phyloP scores from a whole-genome alignment of 2,797 vertebrate genomes.

The Silurus aristotelis region DNA sequence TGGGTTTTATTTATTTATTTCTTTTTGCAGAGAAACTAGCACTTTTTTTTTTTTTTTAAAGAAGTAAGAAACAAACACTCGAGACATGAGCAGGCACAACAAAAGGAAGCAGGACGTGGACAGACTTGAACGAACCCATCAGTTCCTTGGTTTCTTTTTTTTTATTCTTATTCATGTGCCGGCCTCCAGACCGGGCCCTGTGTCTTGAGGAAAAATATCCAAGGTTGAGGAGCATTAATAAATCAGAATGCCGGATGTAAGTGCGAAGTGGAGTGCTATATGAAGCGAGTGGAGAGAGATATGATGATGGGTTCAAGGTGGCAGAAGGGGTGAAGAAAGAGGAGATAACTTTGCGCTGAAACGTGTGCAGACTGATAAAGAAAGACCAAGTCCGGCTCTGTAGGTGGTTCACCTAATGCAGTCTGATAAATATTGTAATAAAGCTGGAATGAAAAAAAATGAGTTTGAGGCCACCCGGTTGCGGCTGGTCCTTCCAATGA shows the following conservation, averaged over 20 bases:
- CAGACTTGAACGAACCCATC: background rate
- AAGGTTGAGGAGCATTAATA: conserved; percentile 44
- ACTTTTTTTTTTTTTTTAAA: background rate
- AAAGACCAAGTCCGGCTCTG: conserved; percentile 68
- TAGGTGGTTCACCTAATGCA: conserved; percentile 71
- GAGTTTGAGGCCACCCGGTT: background rate
- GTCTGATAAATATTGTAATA: conserved; percentile 77
- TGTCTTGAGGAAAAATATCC: conserved; percentile 21
- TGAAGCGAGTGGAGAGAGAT: conserved; percentile 41
- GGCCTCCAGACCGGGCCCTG: conserved; percentile 3
- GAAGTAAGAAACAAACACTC: background rate
- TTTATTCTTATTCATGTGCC: background rate
- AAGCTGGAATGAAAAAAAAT: conserved; percentile 62
- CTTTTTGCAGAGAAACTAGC: background rate
- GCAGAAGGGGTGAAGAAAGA: conserved; percentile 57
- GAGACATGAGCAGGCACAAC: background rate
- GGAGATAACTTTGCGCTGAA: conserved; percentile 72
- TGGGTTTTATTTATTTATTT: background rate
- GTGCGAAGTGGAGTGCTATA: conserved; percentile 41
- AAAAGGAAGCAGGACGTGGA: background rate
- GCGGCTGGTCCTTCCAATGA: conserved; percentile 21
- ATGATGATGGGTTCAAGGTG: conserved; percentile 66
- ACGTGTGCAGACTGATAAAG: conserved; percentile 75
- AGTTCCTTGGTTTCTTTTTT: background rate
- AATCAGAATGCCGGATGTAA: conserved; percentile 37